Evolutionary conservation across 2,888 invertebrate species (phyloP), one percentile per base, ranked within the genome.

Genomic region (Epirrhoe tristata): DNA sequence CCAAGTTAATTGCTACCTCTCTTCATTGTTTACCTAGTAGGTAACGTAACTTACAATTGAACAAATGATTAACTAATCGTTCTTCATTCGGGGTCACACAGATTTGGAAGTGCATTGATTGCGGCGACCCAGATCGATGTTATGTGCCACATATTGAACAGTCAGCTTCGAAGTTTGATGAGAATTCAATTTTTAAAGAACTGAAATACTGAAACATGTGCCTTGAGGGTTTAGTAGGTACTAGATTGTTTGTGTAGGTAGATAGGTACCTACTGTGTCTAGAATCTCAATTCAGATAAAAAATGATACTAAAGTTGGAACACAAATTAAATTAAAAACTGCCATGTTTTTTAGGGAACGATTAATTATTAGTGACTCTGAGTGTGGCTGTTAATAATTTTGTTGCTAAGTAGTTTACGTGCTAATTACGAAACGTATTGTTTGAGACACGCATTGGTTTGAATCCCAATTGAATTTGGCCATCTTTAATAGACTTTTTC

Each of bases 361-460:
- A n/a, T n/a, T n/a, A n/a, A n/a, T n/a, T n/a, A n/a, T n/a, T n/a
- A n/a, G n/a, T n/a, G n/a, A n/a, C n/a, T n/a, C n/a, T n/a, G n/a
- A n/a, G n/a, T n/a, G n/a, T n/a, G n/a, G n/a, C n/a, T n/a, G n/a
- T n/a, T n/a, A n/a, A 24, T 24, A 24, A 24, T 39, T 8, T 39
- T 39, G 39, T 39, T 10, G 39, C 8, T 39, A 10, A 39, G 7
- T 39, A 10, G 10, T 39, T 39, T 12, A 4, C 5, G 39, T 43
- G 39, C 39, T 43, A 12, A 54, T 60, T 60, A 54, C 60, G 46
- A 61, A 61, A 61, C 39, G 43, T 32, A 54, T 61, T 61, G 61
- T 54, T 54, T 54, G 24, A 24, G 24, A 24, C 24, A 24, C 3
- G 24, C 24, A 24, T 24, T 24, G 59, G 59, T 59, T 52, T 32